Base-by-base conservation (phyloP, 1,140 invertebrate species). In the Panagrolaimus sp. region DNA sequence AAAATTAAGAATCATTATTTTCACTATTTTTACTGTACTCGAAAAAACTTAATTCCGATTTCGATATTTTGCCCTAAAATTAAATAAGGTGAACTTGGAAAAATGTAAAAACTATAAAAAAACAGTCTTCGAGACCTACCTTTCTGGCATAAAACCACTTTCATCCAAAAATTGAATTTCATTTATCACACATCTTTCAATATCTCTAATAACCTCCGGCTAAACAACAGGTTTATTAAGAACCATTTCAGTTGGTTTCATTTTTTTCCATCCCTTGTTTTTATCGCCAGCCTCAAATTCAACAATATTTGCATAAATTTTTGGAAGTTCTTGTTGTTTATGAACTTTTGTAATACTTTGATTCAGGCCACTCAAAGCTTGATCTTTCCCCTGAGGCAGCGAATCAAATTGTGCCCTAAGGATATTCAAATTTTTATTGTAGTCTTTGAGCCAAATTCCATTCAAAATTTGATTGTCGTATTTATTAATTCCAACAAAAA, bases 381-480 rank as follows among this genome's bases (percentile, higher is more conserved):
- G 9, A 28, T 73, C 73, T 24, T 76, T 73, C 14, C 7, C 24
- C 5, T 26, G 14, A 2, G 73, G 26, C n/a, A 73, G 73, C 43
- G 73, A 68, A 4, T 58, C 67, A 15, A 72, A n/a, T 5, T 65
- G 21, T 6, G 28, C n/a, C 14, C 17, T 44, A 15, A 58, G 14
- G 26, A 44, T 72, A 15, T 12, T 26, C 17, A 52, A 24, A 8
- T n/a, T 21, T 52, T 52, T n/a, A 6, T 63, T 72, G 32, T 65
- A 70, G 21, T 24, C 28, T 26, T 58, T 48, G 5, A 45, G 68
- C 26, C 26, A 32, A 14, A 76, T 58, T n/a, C n/a, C 26, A 12
- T 76, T 67, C 10, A 73, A 73, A 14, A 43, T 24, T 10, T 21
- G n/a, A 55, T 76, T 76, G 48, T 73, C 72, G 38, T 48, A 46